These are phyloP conservation scores for Poeciliopsis infans DNA, from an alignment of 2,797 vertebrate species.

Conservation along the genomic window DNA sequence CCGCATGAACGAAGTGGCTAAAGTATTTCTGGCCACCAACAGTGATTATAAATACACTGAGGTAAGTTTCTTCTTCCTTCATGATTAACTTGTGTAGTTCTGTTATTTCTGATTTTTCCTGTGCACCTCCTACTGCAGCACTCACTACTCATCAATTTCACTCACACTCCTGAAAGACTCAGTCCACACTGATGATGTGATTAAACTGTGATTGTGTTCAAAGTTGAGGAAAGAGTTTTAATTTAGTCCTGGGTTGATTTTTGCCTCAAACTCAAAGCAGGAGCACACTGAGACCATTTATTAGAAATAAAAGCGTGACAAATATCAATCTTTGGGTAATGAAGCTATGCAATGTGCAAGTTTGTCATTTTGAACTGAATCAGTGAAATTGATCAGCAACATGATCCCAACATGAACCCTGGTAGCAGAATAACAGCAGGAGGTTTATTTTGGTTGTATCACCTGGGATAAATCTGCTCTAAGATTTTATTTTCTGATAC, in stretches of 20 bases:
- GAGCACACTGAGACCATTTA: too few species aligned
- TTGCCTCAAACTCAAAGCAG: too few species aligned
- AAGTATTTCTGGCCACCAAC: slow-evolving; percentile 98
- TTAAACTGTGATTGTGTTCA: neutral
- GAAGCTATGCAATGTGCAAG: neutral
- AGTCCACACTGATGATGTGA: neutral
- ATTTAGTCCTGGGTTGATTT: neutral
- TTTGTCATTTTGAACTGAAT: neutral
- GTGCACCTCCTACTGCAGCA: neutral
- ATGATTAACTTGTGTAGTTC: neutral
- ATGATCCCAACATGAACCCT: neutral
- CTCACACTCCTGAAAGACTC: neutral
- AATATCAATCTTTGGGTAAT: neutral
- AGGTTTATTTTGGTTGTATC: neutral
- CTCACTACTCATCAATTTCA: neutral
- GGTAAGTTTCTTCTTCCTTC: slow-evolving; percentile 77
- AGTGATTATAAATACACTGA: slow-evolving; percentile 99
- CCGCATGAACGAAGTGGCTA: slow-evolving; percentile 97
- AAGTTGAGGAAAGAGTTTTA: neutral
- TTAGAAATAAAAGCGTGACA: too few species aligned
- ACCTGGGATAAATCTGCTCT: neutral
- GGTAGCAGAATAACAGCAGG: neutral
- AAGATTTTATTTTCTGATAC: neutral
- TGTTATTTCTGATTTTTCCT: neutral
- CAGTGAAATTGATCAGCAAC: neutral